Percentiles rank a stretch among this genome's conserved stretches.
phyloP scores from a whole-genome alignment of 1,140 invertebrate species.

The Tetranychus cinnabarinus region DNA sequence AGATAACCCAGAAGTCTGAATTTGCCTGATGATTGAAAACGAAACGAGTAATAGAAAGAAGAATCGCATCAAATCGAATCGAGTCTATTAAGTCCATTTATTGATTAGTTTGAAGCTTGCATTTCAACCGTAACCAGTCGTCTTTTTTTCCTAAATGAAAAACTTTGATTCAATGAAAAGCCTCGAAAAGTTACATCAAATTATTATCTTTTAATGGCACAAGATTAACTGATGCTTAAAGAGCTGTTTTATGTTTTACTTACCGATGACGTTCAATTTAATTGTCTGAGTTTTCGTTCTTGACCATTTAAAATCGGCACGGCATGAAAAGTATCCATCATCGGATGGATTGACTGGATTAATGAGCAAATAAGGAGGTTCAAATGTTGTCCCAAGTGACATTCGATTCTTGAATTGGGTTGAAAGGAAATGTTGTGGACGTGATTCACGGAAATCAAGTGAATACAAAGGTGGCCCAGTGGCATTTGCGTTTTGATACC shows the following conservation, averaged over 20 bases:
- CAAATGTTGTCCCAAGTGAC: background rate
- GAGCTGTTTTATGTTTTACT: background rate
- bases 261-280: constrained; percentile 1
- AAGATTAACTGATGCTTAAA: too few species aligned
- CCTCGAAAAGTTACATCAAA: too few species aligned
- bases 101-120: too few species aligned
- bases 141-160: too few species aligned
- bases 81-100: too few species aligned
- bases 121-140: too few species aligned
- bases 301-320: constrained; percentile 4
- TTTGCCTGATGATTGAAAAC: too few species aligned
- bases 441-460: background rate
- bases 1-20: too few species aligned
- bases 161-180: too few species aligned
- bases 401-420: background rate
- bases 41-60: too few species aligned
- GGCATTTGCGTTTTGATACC: background rate
- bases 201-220: too few species aligned
- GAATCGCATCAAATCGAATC: too few species aligned
- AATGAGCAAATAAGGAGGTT: background rate
- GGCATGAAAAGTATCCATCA: background rate
- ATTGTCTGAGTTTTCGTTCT: background rate
- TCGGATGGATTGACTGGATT: background rate
- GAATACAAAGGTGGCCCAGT: background rate
- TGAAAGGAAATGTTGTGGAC: background rate